Percentiles rank a stretch among this genome's conserved stretches.
Evolutionary conservation across 2,797 vertebrate genomes (phyloP).

Genomic region (Onychomys arenicola): DNA sequence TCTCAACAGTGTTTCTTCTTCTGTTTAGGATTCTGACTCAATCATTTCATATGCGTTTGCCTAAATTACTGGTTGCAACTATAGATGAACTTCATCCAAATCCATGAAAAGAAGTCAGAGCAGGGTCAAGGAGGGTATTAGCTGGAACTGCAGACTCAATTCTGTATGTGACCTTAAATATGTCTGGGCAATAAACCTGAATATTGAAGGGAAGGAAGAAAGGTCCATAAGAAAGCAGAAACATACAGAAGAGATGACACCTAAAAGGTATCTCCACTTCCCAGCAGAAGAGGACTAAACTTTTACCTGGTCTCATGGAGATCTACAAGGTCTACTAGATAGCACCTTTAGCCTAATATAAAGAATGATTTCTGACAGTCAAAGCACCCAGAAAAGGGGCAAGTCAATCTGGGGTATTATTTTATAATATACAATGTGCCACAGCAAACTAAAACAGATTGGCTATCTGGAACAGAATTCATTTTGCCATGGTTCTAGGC

Average conservation of each 20-base stretch:
- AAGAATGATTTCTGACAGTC: not conserved
- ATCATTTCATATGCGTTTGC: no score
- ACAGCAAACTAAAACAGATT: not conserved
- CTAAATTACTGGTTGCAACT: not conserved
- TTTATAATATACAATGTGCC: not conserved
- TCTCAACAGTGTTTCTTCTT: not conserved
- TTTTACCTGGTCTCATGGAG: not conserved
- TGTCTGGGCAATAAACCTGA: no score
- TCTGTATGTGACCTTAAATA: not conserved
- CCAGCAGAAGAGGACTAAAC: not conserved
- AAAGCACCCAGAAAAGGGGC: not conserved
- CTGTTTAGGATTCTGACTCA: not conserved
- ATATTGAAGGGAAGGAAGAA: not conserved
- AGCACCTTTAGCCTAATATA: not conserved
- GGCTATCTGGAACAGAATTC: not conserved
- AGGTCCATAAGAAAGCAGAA: not conserved
- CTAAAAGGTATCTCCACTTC: not conserved
- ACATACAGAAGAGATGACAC: not conserved
- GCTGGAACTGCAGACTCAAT: not conserved
- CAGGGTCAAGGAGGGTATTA: not conserved
- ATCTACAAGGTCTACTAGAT: rapidly evolving
- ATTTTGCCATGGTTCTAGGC: not conserved
- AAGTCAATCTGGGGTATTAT: not conserved
- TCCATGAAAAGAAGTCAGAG: not conserved
- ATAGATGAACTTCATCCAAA: not conserved